Conservation (phyloP, 1,140 invertebrate species). For the Drosophila kikkawai region DNA sequence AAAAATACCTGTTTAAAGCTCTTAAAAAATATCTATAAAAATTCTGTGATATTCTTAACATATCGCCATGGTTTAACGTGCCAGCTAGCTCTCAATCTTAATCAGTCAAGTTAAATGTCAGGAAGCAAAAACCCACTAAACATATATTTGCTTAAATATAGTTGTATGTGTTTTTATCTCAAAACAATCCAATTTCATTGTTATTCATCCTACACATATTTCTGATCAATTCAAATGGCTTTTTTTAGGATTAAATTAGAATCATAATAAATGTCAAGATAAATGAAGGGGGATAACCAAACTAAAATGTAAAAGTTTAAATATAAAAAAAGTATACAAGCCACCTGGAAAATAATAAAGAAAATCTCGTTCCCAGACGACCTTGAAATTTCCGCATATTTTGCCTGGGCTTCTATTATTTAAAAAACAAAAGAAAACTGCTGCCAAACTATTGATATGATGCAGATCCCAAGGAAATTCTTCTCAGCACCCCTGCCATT, state of each 20-base stretch:
- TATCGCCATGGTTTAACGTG: neutral
- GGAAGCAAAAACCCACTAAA: constrained; percentile 1
- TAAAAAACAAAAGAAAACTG: constrained; percentile 5
- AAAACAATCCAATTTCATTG: neutral
- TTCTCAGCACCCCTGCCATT: neutral
- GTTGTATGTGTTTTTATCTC: neutral
- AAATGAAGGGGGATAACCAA: neutral
- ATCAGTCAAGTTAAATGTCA: constrained; percentile 28
- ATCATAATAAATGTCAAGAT: constrained; percentile 28
- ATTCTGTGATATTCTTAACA: neutral
- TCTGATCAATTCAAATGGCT: neutral
- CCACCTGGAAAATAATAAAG: constrained; percentile 28
- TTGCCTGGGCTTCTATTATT: constrained; percentile 7
- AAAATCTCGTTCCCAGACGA: neutral
- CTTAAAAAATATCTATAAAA: neutral
- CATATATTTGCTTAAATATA: constrained; percentile 6
- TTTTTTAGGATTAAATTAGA: constrained; percentile 17
- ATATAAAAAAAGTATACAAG: constrained; percentile 5
- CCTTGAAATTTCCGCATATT: constrained; percentile 43
- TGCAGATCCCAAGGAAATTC: constrained; percentile 28
- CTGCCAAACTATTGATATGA: constrained; percentile 33
- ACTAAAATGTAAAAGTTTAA: neutral
- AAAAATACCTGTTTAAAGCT: neutral
- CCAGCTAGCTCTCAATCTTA: constrained; percentile 23
- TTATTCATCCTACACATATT: neutral